Conservation (phyloP, 2,113 vertebrate species). For the Amphiprion percula region DNA sequence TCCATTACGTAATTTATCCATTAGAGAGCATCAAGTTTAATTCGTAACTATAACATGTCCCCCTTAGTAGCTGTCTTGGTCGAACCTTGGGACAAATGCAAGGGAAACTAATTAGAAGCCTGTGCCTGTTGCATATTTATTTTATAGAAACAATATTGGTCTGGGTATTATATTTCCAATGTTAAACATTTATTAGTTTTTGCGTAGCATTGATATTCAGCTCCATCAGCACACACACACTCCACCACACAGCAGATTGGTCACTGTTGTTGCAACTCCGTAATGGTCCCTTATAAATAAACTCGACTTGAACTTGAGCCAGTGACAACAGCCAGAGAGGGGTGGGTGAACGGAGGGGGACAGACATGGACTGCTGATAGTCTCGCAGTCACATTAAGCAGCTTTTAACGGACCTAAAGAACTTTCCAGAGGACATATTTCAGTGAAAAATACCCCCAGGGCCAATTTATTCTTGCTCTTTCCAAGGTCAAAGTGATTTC, state of each 20-base stretch:
- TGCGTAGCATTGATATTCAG: slow-evolving; percentile 2
- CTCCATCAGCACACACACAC: not conserved
- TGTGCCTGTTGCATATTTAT: not conserved
- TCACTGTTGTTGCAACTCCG: slow-evolving; percentile 13
- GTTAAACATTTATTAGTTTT: not conserved
- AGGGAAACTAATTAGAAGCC: not conserved
- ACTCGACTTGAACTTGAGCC: slow-evolving; percentile 42
- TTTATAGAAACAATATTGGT: not conserved
- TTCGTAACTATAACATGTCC: not conserved
- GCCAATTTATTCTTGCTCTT: slow-evolving; percentile 35
- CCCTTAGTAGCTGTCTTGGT: not conserved
- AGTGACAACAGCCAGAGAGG: slow-evolving; percentile 35
- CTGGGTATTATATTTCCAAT: not conserved
- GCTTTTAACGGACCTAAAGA: slow-evolving; percentile 31
- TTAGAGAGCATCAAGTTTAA: not conserved
- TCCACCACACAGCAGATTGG: not conserved
- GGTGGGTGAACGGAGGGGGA: slow-evolving; percentile 4
- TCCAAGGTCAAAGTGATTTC: slow-evolving; percentile 41
- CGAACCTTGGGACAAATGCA: not conserved
- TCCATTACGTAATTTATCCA: not conserved
- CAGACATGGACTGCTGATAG: slow-evolving; percentile 7
- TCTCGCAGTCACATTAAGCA: slow-evolving; percentile 26
- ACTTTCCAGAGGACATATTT: slow-evolving; percentile 37
- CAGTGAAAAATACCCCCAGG: slow-evolving; percentile 36
- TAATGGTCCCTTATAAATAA: slow-evolving; percentile 42